Conservation (phyloP, 2,888 invertebrate species). For the Pediacus dermestoides region DNA sequence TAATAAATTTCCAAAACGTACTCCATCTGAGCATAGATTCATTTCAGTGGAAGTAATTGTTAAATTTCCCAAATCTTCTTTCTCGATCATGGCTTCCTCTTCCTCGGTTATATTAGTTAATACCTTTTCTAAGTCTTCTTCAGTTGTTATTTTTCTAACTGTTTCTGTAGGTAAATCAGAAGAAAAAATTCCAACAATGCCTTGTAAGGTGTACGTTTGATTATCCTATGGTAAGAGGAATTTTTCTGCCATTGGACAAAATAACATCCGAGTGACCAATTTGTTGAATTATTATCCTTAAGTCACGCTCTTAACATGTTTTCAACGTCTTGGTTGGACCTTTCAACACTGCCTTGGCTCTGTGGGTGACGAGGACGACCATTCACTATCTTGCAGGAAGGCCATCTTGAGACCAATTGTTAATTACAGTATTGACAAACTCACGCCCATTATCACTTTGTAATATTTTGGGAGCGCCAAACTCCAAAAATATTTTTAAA, state of each 20-base stretch:
- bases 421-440: conserved; percentile 28
- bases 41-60: too few species aligned
- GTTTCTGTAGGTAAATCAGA: conserved; percentile 7
- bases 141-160: conserved; percentile 4
- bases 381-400: conserved; percentile 30
- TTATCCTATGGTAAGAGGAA: conserved; percentile 21
- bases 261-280: conserved; percentile 29
- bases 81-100: background rate
- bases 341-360: conserved; percentile 25
- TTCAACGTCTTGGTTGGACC: conserved; percentile 36
- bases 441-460: conserved; percentile 30
- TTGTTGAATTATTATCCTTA: conserved; percentile 30
- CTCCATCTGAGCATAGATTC: too few species aligned
- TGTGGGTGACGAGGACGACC: conserved; percentile 30
- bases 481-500: conserved; percentile 20
- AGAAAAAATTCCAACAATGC: conserved; percentile 16
- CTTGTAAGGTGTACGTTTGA: conserved; percentile 22
- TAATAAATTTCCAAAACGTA: too few species aligned
- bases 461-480: conserved; percentile 23
- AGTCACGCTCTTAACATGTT: conserved; percentile 35
- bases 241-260: conserved; percentile 24
- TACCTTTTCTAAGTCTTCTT: conserved; percentile 8
- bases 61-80: background rate
- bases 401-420: conserved; percentile 27
- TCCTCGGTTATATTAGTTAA: background rate